Percentiles rank a stretch among this genome's conserved stretches.
These are phyloP conservation scores for Catharus ustulatus DNA, from an alignment of 2,797 vertebrate species.

Conservation along the genomic window DNA sequence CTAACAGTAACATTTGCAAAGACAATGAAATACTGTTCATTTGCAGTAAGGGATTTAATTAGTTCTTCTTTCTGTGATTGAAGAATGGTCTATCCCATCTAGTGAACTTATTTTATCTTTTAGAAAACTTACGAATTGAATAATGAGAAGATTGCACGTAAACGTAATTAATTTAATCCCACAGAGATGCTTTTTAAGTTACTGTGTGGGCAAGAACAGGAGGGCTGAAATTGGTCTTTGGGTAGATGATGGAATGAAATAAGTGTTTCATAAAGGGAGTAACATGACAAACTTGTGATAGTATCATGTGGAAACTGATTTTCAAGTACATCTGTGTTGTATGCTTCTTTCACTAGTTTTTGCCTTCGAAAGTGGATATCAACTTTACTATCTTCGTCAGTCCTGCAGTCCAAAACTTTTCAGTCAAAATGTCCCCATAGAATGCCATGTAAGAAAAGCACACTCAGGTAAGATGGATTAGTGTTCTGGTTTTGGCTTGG, in stretches of 20 bases:
- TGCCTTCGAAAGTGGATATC: neutral
- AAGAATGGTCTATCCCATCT: neutral
- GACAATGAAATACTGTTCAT: neutral
- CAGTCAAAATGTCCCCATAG: neutral
- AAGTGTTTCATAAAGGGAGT: neutral
- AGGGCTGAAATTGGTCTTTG: neutral
- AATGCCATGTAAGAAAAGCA: neutral
- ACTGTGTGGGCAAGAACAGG: neutral
- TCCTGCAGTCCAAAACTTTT: neutral
- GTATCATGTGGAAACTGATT: neutral
- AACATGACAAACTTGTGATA: neutral
- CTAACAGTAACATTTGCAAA: slow-evolving; percentile 18
- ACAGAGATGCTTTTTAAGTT: slow-evolving; percentile 24
- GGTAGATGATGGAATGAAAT: neutral
- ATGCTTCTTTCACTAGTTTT: neutral
- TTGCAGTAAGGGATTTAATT: slow-evolving; percentile 24
- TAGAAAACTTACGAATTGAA: neutral
- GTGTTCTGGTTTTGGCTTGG: neutral
- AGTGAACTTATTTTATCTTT: neutral
- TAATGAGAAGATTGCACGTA: neutral
- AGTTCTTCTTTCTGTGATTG: neutral
- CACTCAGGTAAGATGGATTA: neutral
- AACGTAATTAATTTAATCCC: neutral
- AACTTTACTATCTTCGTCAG: neutral
- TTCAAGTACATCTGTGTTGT: neutral